Evolutionary conservation across 2,888 invertebrate genomes (phyloP).

Genomic region (Seira ritae): DNA sequence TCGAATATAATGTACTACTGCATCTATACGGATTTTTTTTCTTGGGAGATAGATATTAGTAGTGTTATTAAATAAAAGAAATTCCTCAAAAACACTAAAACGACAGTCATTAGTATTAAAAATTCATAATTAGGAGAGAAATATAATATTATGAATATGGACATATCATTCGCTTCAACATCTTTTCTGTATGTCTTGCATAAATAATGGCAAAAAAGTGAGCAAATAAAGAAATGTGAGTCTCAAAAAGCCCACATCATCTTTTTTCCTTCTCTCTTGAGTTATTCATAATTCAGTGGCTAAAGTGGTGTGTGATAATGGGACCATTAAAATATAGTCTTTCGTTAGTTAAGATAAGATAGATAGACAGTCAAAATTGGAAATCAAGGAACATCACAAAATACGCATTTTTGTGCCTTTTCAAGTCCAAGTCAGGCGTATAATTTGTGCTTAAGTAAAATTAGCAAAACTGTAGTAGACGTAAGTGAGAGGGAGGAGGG

Average conservation of each 20-base stretch:
- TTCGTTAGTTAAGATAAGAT: neutral
- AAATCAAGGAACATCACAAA: neutral
- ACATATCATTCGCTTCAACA: conserved; percentile 20
- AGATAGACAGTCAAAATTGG: neutral
- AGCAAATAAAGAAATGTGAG: conserved; percentile 59
- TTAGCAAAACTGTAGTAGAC: neutral
- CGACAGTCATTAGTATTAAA: conserved; percentile 3
- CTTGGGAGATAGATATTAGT: neutral
- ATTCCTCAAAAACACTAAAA: neutral
- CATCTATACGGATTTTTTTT: neutral
- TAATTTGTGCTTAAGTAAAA: conserved; percentile 13
- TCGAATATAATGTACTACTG: too few relatives aligned
- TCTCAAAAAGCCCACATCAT: conserved; percentile 42
- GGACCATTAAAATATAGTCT: conserved; percentile 17
- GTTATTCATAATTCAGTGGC: neutral
- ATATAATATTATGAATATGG: too few relatives aligned
- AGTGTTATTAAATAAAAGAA: neutral
- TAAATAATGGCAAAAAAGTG: conserved; percentile 57
- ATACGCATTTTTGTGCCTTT: neutral
- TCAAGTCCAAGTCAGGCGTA: neutral
- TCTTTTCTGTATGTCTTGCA: conserved; percentile 33
- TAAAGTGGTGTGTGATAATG: neutral
- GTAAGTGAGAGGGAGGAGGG: too few relatives aligned
- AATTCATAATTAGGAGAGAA: neutral
- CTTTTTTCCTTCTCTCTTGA: conserved; percentile 7